A percentile compares a stretch with the other conserved stretches of the same genome.
phyloP scores from a whole-genome alignment of 2,113 vertebrate species.

The Marmota monax region DNA sequence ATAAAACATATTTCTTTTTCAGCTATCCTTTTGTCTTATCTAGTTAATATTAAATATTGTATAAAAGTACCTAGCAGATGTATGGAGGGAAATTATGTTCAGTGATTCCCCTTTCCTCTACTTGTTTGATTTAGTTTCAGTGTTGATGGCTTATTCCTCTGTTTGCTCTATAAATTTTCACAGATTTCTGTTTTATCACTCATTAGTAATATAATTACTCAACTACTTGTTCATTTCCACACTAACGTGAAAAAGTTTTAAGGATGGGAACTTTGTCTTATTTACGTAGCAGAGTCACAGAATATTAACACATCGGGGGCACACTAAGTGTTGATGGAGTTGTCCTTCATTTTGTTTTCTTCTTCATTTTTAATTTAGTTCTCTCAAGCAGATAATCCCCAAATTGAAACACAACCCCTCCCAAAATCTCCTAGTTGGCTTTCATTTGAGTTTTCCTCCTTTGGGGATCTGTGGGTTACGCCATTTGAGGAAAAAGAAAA shows the following conservation, averaged over 20 bases:
- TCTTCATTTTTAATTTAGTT: neutral
- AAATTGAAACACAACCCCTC: neutral
- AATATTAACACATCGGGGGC: neutral
- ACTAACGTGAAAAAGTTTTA: neutral
- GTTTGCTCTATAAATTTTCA: neutral
- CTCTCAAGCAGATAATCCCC: slow-evolving; percentile 11
- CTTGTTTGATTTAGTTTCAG: neutral
- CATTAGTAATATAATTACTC: neutral
- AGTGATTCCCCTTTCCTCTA: neutral
- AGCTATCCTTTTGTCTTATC: neutral
- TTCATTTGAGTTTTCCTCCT: neutral
- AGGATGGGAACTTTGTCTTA: neutral
- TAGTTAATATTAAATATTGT: neutral
- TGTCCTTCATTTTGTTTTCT: neutral
- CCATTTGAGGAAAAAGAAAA: slow-evolving; percentile 8
- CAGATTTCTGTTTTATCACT: neutral
- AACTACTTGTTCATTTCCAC: neutral
- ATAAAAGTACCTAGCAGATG: neutral
- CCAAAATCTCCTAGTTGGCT: neutral
- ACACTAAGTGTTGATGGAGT: neutral
- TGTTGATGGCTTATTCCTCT: neutral
- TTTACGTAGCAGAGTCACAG: neutral
- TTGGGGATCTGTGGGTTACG: neutral
- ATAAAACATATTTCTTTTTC: slow-evolving; percentile 24
- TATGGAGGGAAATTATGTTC: neutral